These are phyloP conservation scores for Petrolisthes cinctipes DNA, from an alignment of 2,888 invertebrate genomes.

Conservation along the genomic window DNA sequence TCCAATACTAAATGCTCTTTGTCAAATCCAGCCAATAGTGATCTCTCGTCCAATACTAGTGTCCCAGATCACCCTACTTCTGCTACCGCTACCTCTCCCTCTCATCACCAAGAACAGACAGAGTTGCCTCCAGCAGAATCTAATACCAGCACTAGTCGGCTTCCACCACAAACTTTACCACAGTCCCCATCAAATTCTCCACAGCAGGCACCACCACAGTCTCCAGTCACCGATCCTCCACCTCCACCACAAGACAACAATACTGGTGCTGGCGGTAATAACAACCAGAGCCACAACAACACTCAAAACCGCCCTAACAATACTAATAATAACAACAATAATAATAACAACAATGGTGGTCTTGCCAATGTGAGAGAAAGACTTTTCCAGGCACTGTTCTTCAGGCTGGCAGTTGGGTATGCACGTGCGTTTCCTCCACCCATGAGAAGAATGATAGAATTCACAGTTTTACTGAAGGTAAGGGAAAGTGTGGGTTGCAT, in stretches of 20 bases:
- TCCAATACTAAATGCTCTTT: neutral
- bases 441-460: slow-evolving; percentile 72
- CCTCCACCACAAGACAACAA: slow-evolving; percentile 28
- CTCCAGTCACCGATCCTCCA: neutral
- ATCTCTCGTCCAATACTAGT: too few species aligned
- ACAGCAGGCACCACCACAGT: slow-evolving; percentile 74
- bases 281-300: slow-evolving; percentile 35
- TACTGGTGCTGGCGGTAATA: slow-evolving; percentile 16
- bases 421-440: slow-evolving; percentile 83
- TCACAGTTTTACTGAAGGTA: slow-evolving; percentile 76
- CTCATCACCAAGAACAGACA: slow-evolving; percentile 32
- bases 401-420: slow-evolving; percentile 91
- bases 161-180: slow-evolving; percentile 75
- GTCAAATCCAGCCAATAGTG: slow-evolving; percentile 19
- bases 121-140: slow-evolving; percentile 17
- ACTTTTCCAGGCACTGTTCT: slow-evolving; percentile 93
- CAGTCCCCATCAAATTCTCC: slow-evolving; percentile 73
- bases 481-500: slow-evolving; percentile 53
- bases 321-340: slow-evolving; percentile 22
- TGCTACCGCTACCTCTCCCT: too few species aligned
- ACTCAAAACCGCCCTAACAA: slow-evolving; percentile 29
- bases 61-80: too few species aligned
- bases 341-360: slow-evolving; percentile 48
- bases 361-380: slow-evolving; percentile 76
- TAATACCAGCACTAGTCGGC: slow-evolving; percentile 73